Evolutionary conservation across 2,113 vertebrate genomes (phyloP).

Genomic region (Saimiri boliviensis): DNA sequence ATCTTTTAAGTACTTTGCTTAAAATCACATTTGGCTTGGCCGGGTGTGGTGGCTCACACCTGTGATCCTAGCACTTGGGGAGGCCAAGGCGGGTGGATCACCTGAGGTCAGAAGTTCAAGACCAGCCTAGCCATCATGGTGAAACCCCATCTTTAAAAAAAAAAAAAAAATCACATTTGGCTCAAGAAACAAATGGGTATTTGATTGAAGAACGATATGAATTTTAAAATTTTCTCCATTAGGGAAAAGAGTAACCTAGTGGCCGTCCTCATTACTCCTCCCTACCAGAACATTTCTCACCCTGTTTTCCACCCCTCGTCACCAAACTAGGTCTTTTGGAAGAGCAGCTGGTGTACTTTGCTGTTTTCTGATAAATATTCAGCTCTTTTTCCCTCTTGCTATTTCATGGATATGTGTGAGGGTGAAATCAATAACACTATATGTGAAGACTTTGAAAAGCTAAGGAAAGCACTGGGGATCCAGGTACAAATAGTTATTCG

Average conservation of each 20-base stretch:
- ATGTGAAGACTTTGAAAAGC: background rate
- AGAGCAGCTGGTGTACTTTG: fast-evolving
- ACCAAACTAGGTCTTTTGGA: background rate
- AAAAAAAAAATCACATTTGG: constrained; percentile 2
- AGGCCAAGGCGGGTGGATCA: too few relatives aligned
- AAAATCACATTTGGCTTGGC: constrained; percentile 15
- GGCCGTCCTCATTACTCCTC: background rate
- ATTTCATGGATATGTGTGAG: background rate
- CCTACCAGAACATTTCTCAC: fast-evolving
- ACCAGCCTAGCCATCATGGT: too few relatives aligned
- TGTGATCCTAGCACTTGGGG: too few relatives aligned
- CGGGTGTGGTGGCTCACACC: too few relatives aligned
- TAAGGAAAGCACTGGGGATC: background rate
- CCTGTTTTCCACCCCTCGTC: fast-evolving
- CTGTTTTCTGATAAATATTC: background rate
- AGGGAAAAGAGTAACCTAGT: background rate
- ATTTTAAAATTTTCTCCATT: background rate
- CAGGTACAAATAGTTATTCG: background rate
- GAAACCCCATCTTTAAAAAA: too few relatives aligned
- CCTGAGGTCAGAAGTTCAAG: too few relatives aligned
- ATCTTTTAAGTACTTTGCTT: background rate
- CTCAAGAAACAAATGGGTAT: background rate
- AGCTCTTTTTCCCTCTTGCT: background rate
- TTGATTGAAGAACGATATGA: background rate
- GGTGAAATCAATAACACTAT: background rate